Base-by-base conservation (phyloP, 2,113 vertebrate species). In the Amphilophus citrinellus region DNA sequence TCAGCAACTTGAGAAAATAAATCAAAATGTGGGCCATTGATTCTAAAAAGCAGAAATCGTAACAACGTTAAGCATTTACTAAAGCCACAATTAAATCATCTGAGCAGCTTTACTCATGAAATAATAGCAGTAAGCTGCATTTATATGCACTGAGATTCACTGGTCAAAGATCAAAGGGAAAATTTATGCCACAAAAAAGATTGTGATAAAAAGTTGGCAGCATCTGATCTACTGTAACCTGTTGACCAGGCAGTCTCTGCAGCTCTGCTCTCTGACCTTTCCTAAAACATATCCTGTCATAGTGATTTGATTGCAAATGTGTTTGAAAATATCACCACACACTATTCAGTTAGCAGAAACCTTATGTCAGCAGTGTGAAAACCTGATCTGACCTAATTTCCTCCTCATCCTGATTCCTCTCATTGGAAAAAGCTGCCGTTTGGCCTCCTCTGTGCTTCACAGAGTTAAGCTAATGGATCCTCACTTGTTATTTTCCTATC, bases 291-390 rank as follows among this genome's bases (percentile, higher is more conserved):
- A 24, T 63, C 27, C 5, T 37, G 30, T 22, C 60, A 59, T 11
- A 59, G 61, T 22, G 53, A 86, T 63, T 24, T 81, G 76, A 76
- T 82, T 77, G 85, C 65, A 81, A 75, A 79, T 15, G 13, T 60
- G 22, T 90, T 71, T 15, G 68, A 57, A 80, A 59, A 79, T 39
- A 39, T 77, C 39, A 53, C 20, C 58, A 76, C 80, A 61, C 77
- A 73, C 22, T 87, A 32, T 85, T 30, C 82, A 90, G 80, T 87
- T 88, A 86, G 44, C 58, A 44, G 24, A 42, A 79, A 66, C 84
- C 65, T 71, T 61, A 82, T 66, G 44, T 89, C 76, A 81, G 85
- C 62, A 76, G 44, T 60, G 75, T 82, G 47, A 61, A 89, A 76
- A 61, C 66, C 79, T 15, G 13, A 76, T 71, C 75, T 58, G 35